Conservation (phyloP, 2,888 invertebrate species). For the Sylvicola cinctus region DNA sequence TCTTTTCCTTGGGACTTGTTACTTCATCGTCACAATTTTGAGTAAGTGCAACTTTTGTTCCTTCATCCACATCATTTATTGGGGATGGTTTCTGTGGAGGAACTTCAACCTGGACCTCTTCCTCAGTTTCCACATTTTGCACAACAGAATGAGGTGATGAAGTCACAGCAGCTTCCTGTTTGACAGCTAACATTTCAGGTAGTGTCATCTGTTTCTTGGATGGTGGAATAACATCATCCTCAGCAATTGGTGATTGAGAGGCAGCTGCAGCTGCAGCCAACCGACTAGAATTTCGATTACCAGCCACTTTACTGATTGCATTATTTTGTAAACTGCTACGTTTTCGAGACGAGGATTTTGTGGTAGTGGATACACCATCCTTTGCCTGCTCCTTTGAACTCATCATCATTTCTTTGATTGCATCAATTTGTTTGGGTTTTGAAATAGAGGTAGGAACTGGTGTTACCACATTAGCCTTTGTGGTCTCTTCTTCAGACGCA, state of each 20-base stretch:
- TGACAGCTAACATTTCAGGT: constrained; percentile 21
- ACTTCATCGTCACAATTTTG: constrained; percentile 8
- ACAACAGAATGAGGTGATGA: no score
- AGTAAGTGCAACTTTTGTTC: constrained; percentile 5
- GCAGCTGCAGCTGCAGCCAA: constrained; percentile 5
- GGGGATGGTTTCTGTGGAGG: not conserved
- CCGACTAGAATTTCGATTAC: constrained; percentile 7
- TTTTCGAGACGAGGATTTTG: no score
- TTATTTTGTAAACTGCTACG: no score
- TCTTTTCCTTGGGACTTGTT: constrained; percentile 7
- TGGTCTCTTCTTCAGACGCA: no score
- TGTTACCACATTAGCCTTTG: no score
- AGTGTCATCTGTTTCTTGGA: constrained; percentile 20
- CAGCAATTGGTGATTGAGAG: constrained; percentile 3
- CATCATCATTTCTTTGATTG: no score
- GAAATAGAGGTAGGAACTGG: no score
- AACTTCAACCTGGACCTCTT: no score
- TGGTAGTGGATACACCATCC: no score
- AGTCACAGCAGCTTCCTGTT: no score
- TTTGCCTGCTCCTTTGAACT: no score
- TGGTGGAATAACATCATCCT: not conserved
- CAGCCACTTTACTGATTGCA: not conserved
- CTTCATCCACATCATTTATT: not conserved
- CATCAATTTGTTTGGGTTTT: no score
- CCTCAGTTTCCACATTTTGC: not conserved